Evolutionary conservation across 2,797 vertebrate genomes (phyloP).

Genomic region (Helostoma temminkii): DNA sequence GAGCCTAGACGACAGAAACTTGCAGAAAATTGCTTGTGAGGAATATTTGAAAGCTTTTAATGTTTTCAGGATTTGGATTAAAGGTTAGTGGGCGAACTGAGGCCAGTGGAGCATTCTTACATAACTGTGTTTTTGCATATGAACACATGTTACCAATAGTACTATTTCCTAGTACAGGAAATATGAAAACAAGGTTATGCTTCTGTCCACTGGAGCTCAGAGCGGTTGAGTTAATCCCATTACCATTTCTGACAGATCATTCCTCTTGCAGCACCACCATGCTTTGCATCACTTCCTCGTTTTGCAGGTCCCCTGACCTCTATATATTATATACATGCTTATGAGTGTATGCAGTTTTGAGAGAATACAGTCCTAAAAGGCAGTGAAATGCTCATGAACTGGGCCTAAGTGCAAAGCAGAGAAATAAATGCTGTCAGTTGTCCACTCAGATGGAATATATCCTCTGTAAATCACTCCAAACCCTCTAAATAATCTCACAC

Average conservation of each 20-base stretch:
- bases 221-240: no score
- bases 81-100: conserved; percentile 24
- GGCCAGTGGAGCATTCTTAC: conserved; percentile 3
- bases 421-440: neutral
- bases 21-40: neutral
- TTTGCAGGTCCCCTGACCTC: conserved; percentile 42
- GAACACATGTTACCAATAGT: neutral
- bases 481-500: conserved; percentile 18
- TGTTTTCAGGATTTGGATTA: conserved; percentile 36
- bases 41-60: conserved; percentile 23
- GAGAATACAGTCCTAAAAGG: no score
- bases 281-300: conserved; percentile 42
- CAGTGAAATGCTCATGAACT: no score
- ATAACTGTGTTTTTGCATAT: neutral
- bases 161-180: conserved; percentile 42
- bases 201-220: neutral
- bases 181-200: conserved; percentile 21
- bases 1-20: neutral
- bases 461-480: conserved; percentile 24
- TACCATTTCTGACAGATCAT: conserved; percentile 35
- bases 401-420: neutral
- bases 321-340: no score
- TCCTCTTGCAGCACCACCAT: conserved; percentile 4
- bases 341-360: no score
- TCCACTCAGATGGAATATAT: neutral